These are phyloP conservation scores for Dascyllus trimaculatus DNA, from an alignment of 2,113 vertebrate genomes.

Conservation along the genomic window DNA sequence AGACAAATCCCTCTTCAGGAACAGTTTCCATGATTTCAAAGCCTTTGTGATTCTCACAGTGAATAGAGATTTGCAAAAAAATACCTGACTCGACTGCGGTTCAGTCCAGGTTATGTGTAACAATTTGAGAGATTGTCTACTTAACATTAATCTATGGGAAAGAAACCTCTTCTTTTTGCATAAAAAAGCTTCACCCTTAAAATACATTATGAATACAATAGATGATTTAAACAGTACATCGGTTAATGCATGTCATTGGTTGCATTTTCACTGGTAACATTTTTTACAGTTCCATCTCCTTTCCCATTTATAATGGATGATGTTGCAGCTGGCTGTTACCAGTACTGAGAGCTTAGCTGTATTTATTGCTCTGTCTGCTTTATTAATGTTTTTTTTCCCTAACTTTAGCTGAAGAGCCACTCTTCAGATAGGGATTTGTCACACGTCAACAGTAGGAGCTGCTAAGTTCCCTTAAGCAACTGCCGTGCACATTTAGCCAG, in stretches of 20 bases:
- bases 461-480: conserved; percentile 46
- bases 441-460: conserved; percentile 45
- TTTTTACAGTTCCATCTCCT: conserved; percentile 14
- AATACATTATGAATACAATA: neutral
- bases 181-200: neutral
- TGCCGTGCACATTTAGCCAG: conserved; percentile 30
- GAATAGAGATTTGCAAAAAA: neutral
- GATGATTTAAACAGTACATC: neutral
- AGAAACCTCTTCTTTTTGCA: neutral
- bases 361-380: conserved; percentile 48
- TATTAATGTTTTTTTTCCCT: conserved; percentile 39
- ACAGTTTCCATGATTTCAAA: conserved; percentile 35
- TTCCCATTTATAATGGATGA: conserved; percentile 1
- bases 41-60: conserved; percentile 4
- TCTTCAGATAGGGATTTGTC: conserved; percentile 64
- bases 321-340: conserved; percentile 27
- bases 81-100: neutral
- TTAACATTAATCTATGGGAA: neutral
- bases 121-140: neutral
- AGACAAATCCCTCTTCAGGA: conserved; percentile 52
- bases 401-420: conserved; percentile 35
- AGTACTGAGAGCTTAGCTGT: conserved; percentile 43
- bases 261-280: neutral
- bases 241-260: neutral
- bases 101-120: neutral